These are phyloP conservation scores for Crax fasciolata DNA, from an alignment of 2,797 vertebrate species.

Conservation along the genomic window DNA sequence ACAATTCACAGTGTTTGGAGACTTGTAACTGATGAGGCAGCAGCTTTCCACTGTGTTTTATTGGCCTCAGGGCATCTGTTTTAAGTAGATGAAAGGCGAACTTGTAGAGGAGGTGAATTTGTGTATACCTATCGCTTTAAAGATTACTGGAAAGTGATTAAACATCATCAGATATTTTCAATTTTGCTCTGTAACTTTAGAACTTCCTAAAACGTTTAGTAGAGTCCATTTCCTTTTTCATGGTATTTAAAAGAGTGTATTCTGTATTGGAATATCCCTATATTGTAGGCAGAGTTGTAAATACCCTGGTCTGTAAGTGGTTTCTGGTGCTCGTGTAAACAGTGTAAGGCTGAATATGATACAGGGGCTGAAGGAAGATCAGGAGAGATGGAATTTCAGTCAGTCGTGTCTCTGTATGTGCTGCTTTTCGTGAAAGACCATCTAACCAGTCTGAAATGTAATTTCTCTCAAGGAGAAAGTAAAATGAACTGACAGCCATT, in stretches of 20 bases:
- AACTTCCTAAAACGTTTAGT: neutral
- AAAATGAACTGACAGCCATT: neutral
- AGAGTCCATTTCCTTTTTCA: neutral
- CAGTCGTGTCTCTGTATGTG: neutral
- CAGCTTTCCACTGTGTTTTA: neutral
- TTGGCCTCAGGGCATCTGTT: neutral
- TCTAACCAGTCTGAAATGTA: neutral
- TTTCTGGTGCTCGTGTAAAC: neutral
- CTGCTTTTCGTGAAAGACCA: neutral
- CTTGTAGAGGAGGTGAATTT: neutral
- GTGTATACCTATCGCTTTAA: neutral
- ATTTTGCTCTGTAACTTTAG: neutral
- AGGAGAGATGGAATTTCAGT: neutral
- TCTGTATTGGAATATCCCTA: neutral
- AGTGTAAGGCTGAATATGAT: neutral
- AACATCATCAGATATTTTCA: neutral
- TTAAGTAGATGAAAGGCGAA: neutral
- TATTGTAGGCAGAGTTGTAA: neutral
- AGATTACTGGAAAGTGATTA: neutral
- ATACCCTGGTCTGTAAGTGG: accelerated
- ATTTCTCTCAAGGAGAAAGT: neutral
- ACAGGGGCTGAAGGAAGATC: neutral
- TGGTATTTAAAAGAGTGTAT: neutral
- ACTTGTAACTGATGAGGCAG: neutral
- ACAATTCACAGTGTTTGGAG: neutral